Conservation (phyloP, 2,113 vertebrate genomes). For the Chlorodrepanis virens region DNA sequence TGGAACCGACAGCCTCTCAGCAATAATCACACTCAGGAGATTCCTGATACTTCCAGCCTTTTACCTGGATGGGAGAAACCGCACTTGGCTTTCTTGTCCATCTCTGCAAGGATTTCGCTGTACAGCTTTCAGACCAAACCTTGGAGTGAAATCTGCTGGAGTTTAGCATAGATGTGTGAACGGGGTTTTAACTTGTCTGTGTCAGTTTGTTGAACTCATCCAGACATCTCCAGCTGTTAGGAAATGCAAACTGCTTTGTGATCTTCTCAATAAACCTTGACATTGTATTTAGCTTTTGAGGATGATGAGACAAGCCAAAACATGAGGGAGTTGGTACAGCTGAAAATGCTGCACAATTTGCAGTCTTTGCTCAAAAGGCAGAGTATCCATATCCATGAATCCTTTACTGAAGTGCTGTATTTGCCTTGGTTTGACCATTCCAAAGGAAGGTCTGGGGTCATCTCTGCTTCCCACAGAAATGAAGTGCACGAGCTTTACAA, state of each 20-base stretch:
- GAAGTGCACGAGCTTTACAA: background rate
- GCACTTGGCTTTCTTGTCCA: background rate
- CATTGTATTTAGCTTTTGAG: background rate
- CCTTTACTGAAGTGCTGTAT: background rate
- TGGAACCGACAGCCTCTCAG: background rate
- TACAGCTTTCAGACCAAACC: background rate
- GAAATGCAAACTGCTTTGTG: slow-evolving; percentile 16
- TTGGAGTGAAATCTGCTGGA: background rate
- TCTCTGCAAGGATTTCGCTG: background rate
- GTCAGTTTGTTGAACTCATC: background rate
- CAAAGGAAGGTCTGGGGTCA: background rate
- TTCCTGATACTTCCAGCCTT: background rate
- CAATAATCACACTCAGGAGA: background rate
- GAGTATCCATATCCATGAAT: background rate
- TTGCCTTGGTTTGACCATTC: background rate
- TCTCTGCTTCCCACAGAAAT: background rate
- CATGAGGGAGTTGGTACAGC: background rate
- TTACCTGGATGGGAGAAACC: background rate
- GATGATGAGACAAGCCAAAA: background rate
- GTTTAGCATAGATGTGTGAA: background rate
- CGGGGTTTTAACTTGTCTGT: background rate
- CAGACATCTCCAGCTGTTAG: background rate
- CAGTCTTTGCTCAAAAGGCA: background rate
- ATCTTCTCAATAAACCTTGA: slow-evolving; percentile 15
- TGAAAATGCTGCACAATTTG: background rate